Evolutionary conservation across 2,888 invertebrate species (phyloP).

Genomic region (Serripes groenlandicus): DNA sequence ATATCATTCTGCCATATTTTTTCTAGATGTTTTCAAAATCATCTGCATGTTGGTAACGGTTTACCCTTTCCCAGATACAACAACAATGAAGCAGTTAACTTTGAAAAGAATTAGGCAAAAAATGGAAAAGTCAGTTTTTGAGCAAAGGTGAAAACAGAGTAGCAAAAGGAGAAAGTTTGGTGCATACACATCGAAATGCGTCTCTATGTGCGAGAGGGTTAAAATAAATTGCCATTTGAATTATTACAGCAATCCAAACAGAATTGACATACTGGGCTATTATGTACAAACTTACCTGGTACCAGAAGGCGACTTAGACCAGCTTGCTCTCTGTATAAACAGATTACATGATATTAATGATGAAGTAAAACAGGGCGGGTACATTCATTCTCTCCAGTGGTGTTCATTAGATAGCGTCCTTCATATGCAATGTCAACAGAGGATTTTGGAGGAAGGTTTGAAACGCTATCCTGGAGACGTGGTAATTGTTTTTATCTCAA

Average conservation of each 20-base stretch:
- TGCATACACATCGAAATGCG: too few species aligned
- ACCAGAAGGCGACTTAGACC: conserved; percentile 48
- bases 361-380: conserved; percentile 35
- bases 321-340: conserved; percentile 45
- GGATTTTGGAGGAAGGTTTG: conserved; percentile 55
- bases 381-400: conserved; percentile 41
- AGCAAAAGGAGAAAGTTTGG: too few species aligned
- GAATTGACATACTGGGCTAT: conserved; percentile 10
- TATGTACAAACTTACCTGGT: conserved; percentile 44
- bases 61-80: too few species aligned
- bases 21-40: too few species aligned
- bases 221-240: too few species aligned
- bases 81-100: too few species aligned
- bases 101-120: too few species aligned
- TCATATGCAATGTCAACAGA: conserved; percentile 42
- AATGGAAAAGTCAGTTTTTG: too few species aligned
- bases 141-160: too few species aligned
- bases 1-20: too few species aligned
- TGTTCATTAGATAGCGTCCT: conserved; percentile 35
- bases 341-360: conserved; percentile 25
- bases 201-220: not conserved
- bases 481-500: conserved; percentile 42
- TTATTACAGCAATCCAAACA: conserved; percentile 8
- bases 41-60: too few species aligned
- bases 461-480: conserved; percentile 51